Percentiles rank a stretch among this genome's conserved stretches.
phyloP scores from a whole-genome alignment of 2,797 vertebrate genomes.

The Coregonus ussuriensis region DNA sequence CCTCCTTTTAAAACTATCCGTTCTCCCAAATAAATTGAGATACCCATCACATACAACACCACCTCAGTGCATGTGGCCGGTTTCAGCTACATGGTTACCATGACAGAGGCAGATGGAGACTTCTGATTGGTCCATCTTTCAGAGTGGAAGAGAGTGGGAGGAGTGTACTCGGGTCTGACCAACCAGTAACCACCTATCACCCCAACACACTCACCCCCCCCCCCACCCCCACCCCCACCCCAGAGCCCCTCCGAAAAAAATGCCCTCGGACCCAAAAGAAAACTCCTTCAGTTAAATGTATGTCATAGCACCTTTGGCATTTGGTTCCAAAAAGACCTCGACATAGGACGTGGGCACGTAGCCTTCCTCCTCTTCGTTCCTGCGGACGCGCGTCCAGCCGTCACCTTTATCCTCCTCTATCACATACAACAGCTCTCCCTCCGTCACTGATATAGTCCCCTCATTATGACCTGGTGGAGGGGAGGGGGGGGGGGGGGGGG shows the following conservation, averaged over 20 bases:
- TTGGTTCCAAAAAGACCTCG: slow-evolving; percentile 97
- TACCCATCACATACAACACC: too few relatives aligned
- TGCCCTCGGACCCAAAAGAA: slow-evolving; percentile 13
- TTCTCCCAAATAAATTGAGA: too few relatives aligned
- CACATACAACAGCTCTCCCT: slow-evolving; percentile 93
- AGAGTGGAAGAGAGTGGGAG: slow-evolving; percentile 7
- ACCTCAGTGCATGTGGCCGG: too few relatives aligned
- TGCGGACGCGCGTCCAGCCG: slow-evolving; percentile 96
- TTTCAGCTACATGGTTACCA: too few relatives aligned
- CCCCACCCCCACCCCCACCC: background rate
- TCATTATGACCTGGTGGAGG: slow-evolving; percentile 87
- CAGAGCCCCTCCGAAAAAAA: slow-evolving; percentile 5
- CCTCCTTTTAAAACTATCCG: too few relatives aligned
- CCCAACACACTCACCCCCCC: slow-evolving; percentile 6
- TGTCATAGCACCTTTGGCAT: slow-evolving; percentile 99
- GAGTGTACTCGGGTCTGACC: slow-evolving; percentile 20
- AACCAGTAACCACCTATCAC: slow-evolving; percentile 12
- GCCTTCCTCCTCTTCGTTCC: slow-evolving; percentile 97
- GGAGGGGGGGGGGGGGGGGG: too few relatives aligned
- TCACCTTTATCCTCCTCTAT: slow-evolving; percentile 99
- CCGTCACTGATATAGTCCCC: slow-evolving; percentile 93
- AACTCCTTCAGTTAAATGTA: slow-evolving; percentile 84
- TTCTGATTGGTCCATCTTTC: slow-evolving; percentile 49
- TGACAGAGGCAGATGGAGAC: too few relatives aligned
- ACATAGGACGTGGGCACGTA: slow-evolving; percentile 97